A percentile compares a stretch with the other conserved stretches of the same genome.
Conservation (phyloP, 2,113 vertebrate genomes). For the Phaethornis superciliosus region DNA sequence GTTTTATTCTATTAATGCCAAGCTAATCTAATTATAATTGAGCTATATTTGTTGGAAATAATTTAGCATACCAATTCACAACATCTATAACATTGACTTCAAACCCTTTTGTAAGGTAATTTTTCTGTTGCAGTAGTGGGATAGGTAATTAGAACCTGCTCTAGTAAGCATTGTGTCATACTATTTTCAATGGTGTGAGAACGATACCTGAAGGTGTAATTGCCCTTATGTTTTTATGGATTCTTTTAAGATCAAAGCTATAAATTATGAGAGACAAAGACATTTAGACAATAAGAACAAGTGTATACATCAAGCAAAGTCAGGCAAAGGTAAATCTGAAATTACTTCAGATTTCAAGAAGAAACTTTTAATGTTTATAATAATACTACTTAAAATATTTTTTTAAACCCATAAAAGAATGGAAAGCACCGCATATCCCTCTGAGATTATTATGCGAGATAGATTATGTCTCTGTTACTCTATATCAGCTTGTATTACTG, state of each 20-base stretch:
- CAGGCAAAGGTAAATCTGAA: conserved; percentile 57
- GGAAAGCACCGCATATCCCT: neutral
- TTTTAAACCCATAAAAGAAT: neutral
- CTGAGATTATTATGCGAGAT: neutral
- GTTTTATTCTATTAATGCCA: conserved; percentile 29
- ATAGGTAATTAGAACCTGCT: conserved; percentile 60
- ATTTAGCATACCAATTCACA: neutral
- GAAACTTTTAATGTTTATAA: conserved; percentile 11
- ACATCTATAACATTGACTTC: conserved; percentile 10
- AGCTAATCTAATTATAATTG: conserved; percentile 26
- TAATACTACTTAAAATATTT: neutral
- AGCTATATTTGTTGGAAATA: neutral
- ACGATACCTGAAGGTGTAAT: conserved; percentile 72
- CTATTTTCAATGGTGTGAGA: conserved; percentile 50
- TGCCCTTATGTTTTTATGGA: conserved; percentile 73
- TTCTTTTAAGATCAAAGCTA: conserved; percentile 72
- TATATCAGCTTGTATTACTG: neutral
- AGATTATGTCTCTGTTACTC: neutral
- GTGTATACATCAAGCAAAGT: conserved; percentile 40
- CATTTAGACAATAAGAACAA: conserved; percentile 57
- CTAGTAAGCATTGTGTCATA: conserved; percentile 37
- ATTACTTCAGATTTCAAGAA: conserved; percentile 15
- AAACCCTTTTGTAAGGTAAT: conserved; percentile 2
- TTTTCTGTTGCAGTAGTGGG: conserved; percentile 4
- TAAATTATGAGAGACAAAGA: conserved; percentile 57